A percentile compares a stretch with the other conserved stretches of the same genome.
These are phyloP conservation scores for Eupelmus urozonus DNA, from an alignment of 2,888 invertebrate species.

Conservation along the genomic window DNA sequence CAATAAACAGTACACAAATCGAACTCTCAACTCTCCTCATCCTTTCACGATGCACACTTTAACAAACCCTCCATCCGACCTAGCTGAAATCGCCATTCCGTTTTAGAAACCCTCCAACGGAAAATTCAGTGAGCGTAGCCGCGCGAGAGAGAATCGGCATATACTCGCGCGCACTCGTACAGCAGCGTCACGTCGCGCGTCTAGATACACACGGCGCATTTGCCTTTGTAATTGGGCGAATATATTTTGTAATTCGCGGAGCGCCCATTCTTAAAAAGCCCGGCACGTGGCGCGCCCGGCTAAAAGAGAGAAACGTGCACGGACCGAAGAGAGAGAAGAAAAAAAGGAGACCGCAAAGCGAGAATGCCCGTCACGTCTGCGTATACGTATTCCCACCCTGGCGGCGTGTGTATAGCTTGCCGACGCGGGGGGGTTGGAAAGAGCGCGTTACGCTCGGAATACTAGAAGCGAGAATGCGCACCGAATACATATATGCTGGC, in stretches of 20 bases:
- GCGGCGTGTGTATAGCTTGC: neutral
- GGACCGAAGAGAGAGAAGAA: neutral
- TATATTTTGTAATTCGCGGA: slow-evolving; percentile 52
- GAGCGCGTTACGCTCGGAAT: slow-evolving; percentile 13
- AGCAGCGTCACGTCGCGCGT: neutral
- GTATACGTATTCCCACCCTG: slow-evolving; percentile 12
- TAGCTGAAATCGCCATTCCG: neutral
- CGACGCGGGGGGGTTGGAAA: slow-evolving; percentile 19
- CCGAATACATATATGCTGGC: slow-evolving; percentile 27
- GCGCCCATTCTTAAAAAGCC: slow-evolving; percentile 43
- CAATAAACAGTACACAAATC: no score
- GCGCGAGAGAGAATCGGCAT: slow-evolving; percentile 14
- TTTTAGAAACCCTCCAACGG: neutral
- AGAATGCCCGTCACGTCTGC: slow-evolving; percentile 37
- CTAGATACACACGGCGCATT: slow-evolving; percentile 29
- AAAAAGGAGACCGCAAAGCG: neutral
- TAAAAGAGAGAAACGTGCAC: neutral
- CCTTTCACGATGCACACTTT: no score
- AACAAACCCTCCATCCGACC: no score
- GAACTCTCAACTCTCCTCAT: no score
- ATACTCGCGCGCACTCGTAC: neutral
- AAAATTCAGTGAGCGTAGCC: neutral
- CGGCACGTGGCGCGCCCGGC: slow-evolving; percentile 12
- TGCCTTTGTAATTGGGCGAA: slow-evolving; percentile 46
- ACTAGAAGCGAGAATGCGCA: slow-evolving; percentile 14